Conservation (phyloP, 1,140 invertebrate species). For the Leptinotarsa defecta region DNA sequence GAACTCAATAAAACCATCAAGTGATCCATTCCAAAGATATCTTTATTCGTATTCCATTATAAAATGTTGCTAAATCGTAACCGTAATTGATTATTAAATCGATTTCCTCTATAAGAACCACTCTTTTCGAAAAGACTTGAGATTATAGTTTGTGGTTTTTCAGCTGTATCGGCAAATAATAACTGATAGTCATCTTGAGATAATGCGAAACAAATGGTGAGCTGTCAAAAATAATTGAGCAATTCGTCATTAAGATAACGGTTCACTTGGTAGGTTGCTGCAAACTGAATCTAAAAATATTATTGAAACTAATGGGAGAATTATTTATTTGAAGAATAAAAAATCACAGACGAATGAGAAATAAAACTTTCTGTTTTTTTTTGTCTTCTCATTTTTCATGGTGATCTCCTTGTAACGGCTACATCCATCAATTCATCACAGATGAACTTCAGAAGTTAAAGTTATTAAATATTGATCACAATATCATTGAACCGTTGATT, state of each 20-base stretch:
- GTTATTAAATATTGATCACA: too few species aligned
- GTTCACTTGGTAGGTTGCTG: background rate
- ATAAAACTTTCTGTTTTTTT: too few species aligned
- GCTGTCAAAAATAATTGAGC: background rate
- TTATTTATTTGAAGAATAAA: background rate
- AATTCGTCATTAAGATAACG: conserved; percentile 3
- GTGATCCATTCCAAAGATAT: too few species aligned
- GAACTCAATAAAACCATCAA: too few species aligned
- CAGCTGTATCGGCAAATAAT: background rate
- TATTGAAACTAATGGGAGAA: background rate
- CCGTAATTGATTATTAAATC: background rate
- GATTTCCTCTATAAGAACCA: background rate
- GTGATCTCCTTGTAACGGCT: too few species aligned
- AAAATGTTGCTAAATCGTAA: background rate
- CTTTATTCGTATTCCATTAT: background rate
- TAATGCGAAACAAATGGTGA: conserved; percentile 1
- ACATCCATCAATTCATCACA: too few species aligned
- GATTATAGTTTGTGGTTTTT: background rate
- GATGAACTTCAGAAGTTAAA: too few species aligned
- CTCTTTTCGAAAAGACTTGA: background rate
- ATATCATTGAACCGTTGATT: too few species aligned
- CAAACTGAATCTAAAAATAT: background rate
- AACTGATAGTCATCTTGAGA: background rate
- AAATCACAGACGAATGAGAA: too few species aligned
- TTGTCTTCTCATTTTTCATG: too few species aligned